Evolutionary conservation across 2,797 vertebrate genomes (phyloP), one percentile per base, ranked within the genome.

Genomic region (Acanthurus leucopareius): DNA sequence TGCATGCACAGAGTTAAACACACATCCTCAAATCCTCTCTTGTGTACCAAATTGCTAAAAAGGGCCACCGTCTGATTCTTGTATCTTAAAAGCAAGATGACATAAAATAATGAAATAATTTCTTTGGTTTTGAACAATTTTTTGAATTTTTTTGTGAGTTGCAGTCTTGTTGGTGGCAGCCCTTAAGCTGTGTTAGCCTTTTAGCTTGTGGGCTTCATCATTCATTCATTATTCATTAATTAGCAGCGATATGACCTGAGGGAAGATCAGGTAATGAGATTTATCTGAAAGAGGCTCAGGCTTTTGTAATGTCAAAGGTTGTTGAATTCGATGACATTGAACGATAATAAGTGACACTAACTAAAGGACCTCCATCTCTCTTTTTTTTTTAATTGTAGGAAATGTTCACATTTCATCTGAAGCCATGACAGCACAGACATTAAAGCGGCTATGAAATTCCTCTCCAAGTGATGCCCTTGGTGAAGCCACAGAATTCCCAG

Each of bases 401-500:
- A 79, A 35, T 9, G 8, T 45, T 58, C 3, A 4, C 38, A 15
- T 35, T 61, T 63, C 19, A 72, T 61, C 40, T 58, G 61, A 59
- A 11, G 3, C 15, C n/a, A 9, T 51, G 59, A 68, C 70, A 71
- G 53, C 20, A 4, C 48, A 48, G 47, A 64, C 53, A 74, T 66
- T 28, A 49, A 58, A 82, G 69, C 38, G 54, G 19, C 45, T n/a
- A 15, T 57, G 71, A 84, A 63, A 58, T 73, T 64, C 47, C 45
- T 64, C 62, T 73, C 54, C 53, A 2, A 19, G 7, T 25, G 64
- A 73, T 63, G 68, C 65, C 60, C 75, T 73, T 73, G 53, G 56
- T 63, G 66, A 48, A 16, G 16, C 38, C 28, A n/a, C 40, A 54
- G 72, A 84, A 91, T 76, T 84, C 79, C 83, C 87, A 67, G 35